A percentile compares a stretch with the other conserved stretches of the same genome.
Conservation (phyloP, 2,888 invertebrate species). For the Bombylius major region DNA sequence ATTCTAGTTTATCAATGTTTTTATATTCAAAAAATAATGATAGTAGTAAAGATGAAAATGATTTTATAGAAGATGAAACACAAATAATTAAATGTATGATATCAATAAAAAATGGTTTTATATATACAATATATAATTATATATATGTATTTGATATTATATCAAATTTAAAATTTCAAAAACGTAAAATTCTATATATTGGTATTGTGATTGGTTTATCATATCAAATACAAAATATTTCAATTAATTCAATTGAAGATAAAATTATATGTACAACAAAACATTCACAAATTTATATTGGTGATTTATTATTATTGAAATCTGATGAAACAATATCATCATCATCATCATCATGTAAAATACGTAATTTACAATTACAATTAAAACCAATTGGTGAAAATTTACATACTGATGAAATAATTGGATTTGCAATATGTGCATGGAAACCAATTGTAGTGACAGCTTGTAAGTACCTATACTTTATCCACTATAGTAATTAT, state of each 20-base stretch:
- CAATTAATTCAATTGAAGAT: conserved; percentile 32
- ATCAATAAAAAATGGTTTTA: conserved; percentile 51
- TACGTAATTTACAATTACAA: conserved; percentile 11
- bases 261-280: conserved; percentile 46
- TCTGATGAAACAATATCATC: too few species aligned
- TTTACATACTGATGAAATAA: conserved; percentile 70
- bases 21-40: background rate
- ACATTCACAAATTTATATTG: conserved; percentile 57
- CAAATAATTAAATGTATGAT: conserved; percentile 27
- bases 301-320: conserved; percentile 44
- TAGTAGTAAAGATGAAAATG: background rate
- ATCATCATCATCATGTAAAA: too few species aligned
- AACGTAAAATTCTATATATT: conserved; percentile 42
- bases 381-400: conserved; percentile 57
- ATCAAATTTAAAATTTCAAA: conserved; percentile 54
- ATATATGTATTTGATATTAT: conserved; percentile 75
- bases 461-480: conserved; percentile 38
- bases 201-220: conserved; percentile 5
- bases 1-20: too few species aligned
- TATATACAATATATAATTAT: conserved; percentile 56
- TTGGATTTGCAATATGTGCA: conserved; percentile 67
- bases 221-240: conserved; percentile 31
- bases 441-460: conserved; percentile 89
- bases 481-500: too few species aligned
- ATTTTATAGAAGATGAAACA: conserved; percentile 14